Evolutionary conservation across 53 echinoderm and acorn worm genomes (phyloP), one percentile per base, ranked within the genome.

Genomic region (Luidia sarsii): DNA sequence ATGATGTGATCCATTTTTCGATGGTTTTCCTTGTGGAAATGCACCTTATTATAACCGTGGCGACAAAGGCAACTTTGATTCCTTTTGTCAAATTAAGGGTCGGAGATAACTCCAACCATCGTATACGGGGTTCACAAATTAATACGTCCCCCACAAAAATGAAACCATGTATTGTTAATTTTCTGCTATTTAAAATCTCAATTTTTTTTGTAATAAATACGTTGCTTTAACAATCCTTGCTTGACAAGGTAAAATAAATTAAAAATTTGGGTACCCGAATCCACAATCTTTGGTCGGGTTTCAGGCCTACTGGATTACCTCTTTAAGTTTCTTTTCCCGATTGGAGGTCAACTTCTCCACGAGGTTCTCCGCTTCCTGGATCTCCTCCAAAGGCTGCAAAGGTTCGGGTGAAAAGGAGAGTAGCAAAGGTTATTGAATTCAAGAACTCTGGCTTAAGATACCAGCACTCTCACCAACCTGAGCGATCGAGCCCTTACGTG

Each of bases 351-450:
- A 80, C 48, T 96, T 90, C 74, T 96, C 86, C 68, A 96, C 87
- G n/a, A 96, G 81, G 50, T 91, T 87, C 50, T 96, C 90, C 2
- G 97, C 97, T 33, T 96, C 94, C 30, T 90, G 88, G 23, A 96
- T 67, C 48, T 96, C 97, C 48, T 96, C 93, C 70, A 93, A 72
- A 11, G 91, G 85, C 97, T 96, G 33, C 20, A 19, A 57, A 60
- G 50, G 23, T 59, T 71, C 27, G 43, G 48, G 49, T n/a, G n/a
- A n/a, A n/a, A n/a, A n/a, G n/a, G 2, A 71, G 4, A 23, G 46
- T 50, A 4, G 48, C 21, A 37, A 10, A 10, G 19, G 23, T 22
- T 8, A 67, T 36, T 16, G 21, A 36, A 67, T 11, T 38, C 39
- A 27, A 33, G n/a, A 67, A 38, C 39, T 35, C 67, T 18, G 33